A percentile compares a stretch with the other conserved stretches of the same genome.
These are phyloP conservation scores for Phanerotoma sp. DNA, from an alignment of 2,888 invertebrate genomes.

Conservation along the genomic window DNA sequence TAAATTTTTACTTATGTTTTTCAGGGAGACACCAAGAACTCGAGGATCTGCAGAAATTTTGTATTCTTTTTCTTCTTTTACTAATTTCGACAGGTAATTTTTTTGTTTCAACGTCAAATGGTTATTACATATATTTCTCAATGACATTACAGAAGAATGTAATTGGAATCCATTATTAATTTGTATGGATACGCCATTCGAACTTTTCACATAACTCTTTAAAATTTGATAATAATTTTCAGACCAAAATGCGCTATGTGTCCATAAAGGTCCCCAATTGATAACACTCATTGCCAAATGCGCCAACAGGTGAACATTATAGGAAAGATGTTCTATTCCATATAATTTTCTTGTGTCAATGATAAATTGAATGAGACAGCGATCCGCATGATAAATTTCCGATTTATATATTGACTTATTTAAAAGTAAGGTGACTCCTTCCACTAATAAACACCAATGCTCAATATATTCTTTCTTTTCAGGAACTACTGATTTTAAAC, in stretches of 20 bases:
- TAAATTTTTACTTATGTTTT: no score
- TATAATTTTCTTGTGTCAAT: not conserved
- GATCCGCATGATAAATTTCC: conserved; percentile 1
- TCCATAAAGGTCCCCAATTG: conserved; percentile 3
- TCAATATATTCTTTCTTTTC: not conserved
- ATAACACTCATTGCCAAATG: conserved; percentile 4
- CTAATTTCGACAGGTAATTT: no score
- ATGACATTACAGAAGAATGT: no score
- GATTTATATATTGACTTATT: conserved; percentile 3
- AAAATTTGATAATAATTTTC: conserved; percentile 5
- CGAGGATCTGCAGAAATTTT: no score
- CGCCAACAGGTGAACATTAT: conserved; percentile 1
- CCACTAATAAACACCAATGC: conserved; percentile 6
- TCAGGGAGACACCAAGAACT: no score
- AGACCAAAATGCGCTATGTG: conserved; percentile 4
- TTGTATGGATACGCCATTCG: no score
- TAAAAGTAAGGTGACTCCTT: not conserved
- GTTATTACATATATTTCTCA: no score
- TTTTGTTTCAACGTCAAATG: no score
- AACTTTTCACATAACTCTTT: conserved; percentile 4
- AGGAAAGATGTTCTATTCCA: not conserved
- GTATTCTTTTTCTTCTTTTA: no score
- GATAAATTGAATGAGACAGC: not conserved
- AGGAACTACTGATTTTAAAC: not conserved
- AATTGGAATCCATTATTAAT: no score